Conservation (phyloP, 2,888 invertebrate species). For the Standfussiana lucernea region DNA sequence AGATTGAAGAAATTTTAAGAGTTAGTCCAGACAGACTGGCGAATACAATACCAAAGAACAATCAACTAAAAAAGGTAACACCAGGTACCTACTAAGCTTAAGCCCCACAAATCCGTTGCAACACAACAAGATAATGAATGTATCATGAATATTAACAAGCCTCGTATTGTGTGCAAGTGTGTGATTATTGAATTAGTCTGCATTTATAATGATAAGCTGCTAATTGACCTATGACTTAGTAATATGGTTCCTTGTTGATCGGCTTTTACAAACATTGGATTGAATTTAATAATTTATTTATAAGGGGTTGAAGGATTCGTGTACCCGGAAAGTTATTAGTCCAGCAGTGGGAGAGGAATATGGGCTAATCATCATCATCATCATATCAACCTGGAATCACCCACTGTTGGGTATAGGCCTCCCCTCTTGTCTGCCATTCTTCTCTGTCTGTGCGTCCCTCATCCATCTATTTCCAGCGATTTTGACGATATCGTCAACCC, state of each 20-base stretch:
- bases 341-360: not conserved
- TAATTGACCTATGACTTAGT: constrained; percentile 56
- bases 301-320: not conserved
- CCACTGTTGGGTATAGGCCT: not conserved
- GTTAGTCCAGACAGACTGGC: not conserved
- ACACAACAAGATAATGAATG: constrained; percentile 39
- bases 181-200: constrained; percentile 58
- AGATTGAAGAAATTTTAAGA: not conserved
- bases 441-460: not conserved
- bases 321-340: not conserved
- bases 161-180: constrained; percentile 46
- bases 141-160: constrained; percentile 49
- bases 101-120: constrained; percentile 22
- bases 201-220: constrained; percentile 50
- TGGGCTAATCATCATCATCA: not conserved
- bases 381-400: not conserved
- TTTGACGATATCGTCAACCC: not conserved
- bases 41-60: not conserved
- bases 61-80: not conserved
- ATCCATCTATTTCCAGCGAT: not conserved
- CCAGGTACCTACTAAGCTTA: not conserved
- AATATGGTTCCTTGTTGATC: constrained; percentile 18
- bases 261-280: constrained; percentile 9
- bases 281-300: constrained; percentile 4
- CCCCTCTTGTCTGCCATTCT: not conserved